Conservation (phyloP, 1,140 invertebrate species). For the Oncopeltus fasciatus region DNA sequence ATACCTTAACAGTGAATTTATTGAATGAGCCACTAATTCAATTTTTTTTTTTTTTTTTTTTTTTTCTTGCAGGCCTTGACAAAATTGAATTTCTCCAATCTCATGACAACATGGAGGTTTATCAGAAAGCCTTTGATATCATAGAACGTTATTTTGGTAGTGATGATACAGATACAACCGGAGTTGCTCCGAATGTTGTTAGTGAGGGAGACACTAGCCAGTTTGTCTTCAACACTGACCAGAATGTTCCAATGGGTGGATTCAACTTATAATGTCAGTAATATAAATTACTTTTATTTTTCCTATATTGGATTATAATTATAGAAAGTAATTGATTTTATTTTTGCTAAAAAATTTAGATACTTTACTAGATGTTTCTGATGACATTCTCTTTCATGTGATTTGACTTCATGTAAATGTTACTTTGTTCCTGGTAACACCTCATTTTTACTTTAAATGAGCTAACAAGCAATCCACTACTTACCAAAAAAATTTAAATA, state of each 20-base stretch:
- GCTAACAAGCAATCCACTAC: too few species aligned
- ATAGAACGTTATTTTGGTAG: constrained; percentile 89
- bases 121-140: constrained; percentile 90
- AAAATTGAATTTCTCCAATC: constrained; percentile 95
- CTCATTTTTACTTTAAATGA: background rate
- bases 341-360: background rate
- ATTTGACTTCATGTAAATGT: background rate
- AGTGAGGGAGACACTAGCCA: constrained; percentile 46
- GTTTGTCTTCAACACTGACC: constrained; percentile 50
- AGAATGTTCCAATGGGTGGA: constrained; percentile 56
- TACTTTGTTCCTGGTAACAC: background rate
- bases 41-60: constrained; percentile 15
- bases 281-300: too few species aligned
- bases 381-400: background rate
- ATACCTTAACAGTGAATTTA: too few species aligned
- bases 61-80: constrained; percentile 61
- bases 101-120: constrained; percentile 91
- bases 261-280: constrained; percentile 76
- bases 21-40: background rate
- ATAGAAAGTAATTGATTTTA: background rate
- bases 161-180: constrained; percentile 72
- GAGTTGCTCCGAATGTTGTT: constrained; percentile 61
- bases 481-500: too few species aligned
- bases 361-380: background rate
- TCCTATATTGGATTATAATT: too few species aligned